These are phyloP conservation scores for Pseudoatta argentina DNA, from an alignment of 1,140 invertebrate species.

Conservation along the genomic window DNA sequence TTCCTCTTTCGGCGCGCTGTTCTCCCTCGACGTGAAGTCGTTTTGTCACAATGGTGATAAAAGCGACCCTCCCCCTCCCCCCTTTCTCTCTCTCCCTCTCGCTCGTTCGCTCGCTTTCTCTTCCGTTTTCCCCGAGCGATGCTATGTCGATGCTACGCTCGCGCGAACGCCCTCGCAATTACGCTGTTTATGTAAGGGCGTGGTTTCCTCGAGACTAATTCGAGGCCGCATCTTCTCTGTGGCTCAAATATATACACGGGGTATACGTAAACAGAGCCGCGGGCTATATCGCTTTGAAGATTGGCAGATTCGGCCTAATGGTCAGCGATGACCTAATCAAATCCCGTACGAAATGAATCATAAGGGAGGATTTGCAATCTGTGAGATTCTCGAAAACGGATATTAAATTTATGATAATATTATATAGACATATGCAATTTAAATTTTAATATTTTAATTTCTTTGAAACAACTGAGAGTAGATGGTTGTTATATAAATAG, in stretches of 20 bases:
- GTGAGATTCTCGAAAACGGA: not conserved
- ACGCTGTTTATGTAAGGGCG: constrained; percentile 84
- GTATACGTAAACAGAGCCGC: constrained; percentile 77
- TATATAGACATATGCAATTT: not conserved
- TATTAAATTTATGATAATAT: not conserved
- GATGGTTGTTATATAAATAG: too few relatives aligned
- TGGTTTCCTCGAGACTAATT: constrained; percentile 78
- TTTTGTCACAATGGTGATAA: constrained; percentile 82
- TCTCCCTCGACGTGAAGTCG: constrained; percentile 66
- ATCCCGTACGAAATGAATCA: not conserved
- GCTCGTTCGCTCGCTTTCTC: not conserved
- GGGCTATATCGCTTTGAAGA: constrained; percentile 77
- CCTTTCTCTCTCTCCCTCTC: too few relatives aligned
- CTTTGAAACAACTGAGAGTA: not conserved
- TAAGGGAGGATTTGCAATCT: not conserved
- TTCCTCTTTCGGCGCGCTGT: constrained; percentile 10
- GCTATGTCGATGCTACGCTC: constrained; percentile 58
- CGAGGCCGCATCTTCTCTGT: constrained; percentile 37
- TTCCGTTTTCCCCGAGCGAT: constrained; percentile 40
- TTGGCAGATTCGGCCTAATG: constrained; percentile 73
- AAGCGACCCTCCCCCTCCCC: constrained; percentile 65
- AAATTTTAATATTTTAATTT: constrained; percentile 14
- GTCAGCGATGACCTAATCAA: constrained; percentile 66
- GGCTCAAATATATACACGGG: constrained; percentile 41
- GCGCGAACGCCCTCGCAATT: constrained; percentile 82